Evolutionary conservation across 2,888 invertebrate genomes (phyloP), one percentile per base, ranked within the genome.

Genomic region (Dione vanillae): DNA sequence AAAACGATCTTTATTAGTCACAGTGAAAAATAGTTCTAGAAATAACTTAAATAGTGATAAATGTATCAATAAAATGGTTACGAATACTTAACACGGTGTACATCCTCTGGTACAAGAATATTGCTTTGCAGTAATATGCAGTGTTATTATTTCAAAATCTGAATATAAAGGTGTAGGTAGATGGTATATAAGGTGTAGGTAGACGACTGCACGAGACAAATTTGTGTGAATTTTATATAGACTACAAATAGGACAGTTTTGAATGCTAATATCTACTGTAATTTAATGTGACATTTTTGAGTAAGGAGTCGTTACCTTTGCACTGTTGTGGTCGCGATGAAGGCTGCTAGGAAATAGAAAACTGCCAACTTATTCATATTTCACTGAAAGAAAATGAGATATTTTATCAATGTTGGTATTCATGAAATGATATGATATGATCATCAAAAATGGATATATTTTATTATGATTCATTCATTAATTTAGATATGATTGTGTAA

Each of bases 351-450:
- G 72, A 85, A 80, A 78, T 82, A 82, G 77, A 79, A 84, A 67
- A 85, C 51, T 71, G 78, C 74, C 72, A 82, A 73, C 77, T 80
- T 84, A 72, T 80, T 81, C 77, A 78, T 80, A 87, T 89, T 77
- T 78, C 87, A 82, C 92, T 92, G 91, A 79, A 91, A 91, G 67
- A 76, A 47, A 35, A 19, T 40, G n/a, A n/a, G n/a, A n/a, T n/a
- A n/a, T n/a, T n/a, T n/a, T n/a, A n/a, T n/a, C n/a, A n/a, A n/a
- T n/a, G n/a, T n/a, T n/a, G n/a, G n/a, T n/a, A n/a, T n/a, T n/a
- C n/a, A n/a, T n/a, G n/a, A n/a, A n/a, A n/a, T n/a, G n/a, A n/a
- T n/a, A n/a, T n/a, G n/a, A n/a, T n/a, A n/a, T n/a, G n/a, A n/a
- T n/a, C n/a, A n/a, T n/a, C n/a, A n/a, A n/a, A n/a, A n/a, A n/a